Percentiles rank a stretch among this genome's conserved stretches.
phyloP scores from a whole-genome alignment of 1,140 invertebrate species.

The Elymnias hypermnestra region DNA sequence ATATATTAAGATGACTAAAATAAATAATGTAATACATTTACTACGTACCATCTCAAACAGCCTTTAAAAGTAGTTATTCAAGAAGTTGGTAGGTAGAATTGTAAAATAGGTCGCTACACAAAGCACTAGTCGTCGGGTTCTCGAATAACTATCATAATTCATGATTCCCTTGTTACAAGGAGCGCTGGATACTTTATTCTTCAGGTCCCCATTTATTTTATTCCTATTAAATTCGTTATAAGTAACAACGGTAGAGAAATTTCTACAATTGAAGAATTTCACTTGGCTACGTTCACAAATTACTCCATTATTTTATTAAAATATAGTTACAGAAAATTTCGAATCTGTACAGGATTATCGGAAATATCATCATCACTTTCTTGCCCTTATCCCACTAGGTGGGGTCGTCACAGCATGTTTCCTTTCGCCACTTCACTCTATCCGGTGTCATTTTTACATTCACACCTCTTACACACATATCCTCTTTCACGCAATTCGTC shows the following conservation, averaged over 20 bases:
- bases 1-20: no score
- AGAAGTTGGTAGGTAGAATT: conserved; percentile 12
- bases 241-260: conserved; percentile 10
- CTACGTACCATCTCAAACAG: conserved; percentile 1
- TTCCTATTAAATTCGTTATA: conserved; percentile 28
- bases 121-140: conserved; percentile 22
- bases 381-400: no score
- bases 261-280: conserved; percentile 10
- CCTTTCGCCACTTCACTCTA: no score
- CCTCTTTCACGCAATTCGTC: no score
- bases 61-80: conserved; percentile 12
- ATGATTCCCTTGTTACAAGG: conserved; percentile 25
- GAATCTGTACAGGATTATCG: no score
- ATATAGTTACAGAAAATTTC: no score
- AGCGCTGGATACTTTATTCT: conserved; percentile 22
- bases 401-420: no score
- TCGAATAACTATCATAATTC: conserved; percentile 29
- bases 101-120: conserved; percentile 26
- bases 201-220: conserved; percentile 26
- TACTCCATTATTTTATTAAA: no score
- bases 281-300: not conserved
- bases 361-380: no score
- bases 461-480: no score
- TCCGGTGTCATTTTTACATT: no score
- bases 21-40: no score